Percentiles rank a stretch among this genome's conserved stretches.
These are phyloP conservation scores for Ageneiosus marmoratus DNA, from an alignment of 2,113 vertebrate species.

Conservation along the genomic window DNA sequence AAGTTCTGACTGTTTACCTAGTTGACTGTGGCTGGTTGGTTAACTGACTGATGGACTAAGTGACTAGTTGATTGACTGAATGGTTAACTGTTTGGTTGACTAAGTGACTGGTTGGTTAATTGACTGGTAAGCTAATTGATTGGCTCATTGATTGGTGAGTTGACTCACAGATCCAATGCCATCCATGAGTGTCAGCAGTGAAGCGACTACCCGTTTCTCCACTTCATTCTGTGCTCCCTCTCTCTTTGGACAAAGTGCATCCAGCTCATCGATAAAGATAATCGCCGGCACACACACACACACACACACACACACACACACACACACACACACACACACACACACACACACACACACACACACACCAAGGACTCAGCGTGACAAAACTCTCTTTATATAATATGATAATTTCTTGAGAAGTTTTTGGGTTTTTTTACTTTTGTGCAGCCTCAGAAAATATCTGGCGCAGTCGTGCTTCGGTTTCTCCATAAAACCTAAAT, in stretches of 20 bases:
- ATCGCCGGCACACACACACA: slow-evolving; percentile 74
- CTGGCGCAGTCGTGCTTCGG: slow-evolving; percentile 86
- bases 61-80: not conserved
- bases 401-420: not conserved
- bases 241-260: slow-evolving; percentile 91
- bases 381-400: not conserved
- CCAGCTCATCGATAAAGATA: slow-evolving; percentile 97
- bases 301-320: not conserved
- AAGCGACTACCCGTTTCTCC: slow-evolving; percentile 92
- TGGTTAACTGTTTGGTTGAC: not conserved
- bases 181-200: slow-evolving; percentile 93
- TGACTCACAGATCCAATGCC: slow-evolving; percentile 88
- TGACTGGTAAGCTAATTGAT: not conserved
- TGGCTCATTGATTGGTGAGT: not conserved
- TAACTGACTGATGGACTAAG: not conserved
- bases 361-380: not conserved
- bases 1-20: not conserved
- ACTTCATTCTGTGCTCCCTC: slow-evolving; percentile 94
- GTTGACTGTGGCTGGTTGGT: not conserved
- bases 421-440: slow-evolving; percentile 70
- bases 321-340: not conserved
- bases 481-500: slow-evolving; percentile 91
- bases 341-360: slow-evolving; percentile 12
- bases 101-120: not conserved
- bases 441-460: slow-evolving; percentile 89